Conservation (phyloP, 2,797 vertebrate species). For the Falco rusticolus region DNA sequence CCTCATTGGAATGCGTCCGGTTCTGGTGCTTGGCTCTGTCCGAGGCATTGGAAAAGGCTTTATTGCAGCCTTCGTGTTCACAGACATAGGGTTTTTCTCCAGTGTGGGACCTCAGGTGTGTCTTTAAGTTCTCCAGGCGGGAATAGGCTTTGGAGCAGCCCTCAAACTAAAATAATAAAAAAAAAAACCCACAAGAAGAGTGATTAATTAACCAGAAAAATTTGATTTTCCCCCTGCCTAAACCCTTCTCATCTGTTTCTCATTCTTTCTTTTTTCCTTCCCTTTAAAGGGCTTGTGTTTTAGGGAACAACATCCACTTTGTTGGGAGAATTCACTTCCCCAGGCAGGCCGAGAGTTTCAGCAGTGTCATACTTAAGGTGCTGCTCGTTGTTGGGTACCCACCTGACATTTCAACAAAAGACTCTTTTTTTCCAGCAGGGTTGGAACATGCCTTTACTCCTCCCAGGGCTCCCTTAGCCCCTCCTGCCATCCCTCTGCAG, state of each 20-base stretch:
- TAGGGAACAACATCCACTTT: constrained; percentile 68
- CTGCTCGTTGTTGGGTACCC: constrained; percentile 22
- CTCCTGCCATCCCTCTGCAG: not conserved
- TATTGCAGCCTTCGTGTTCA: constrained; percentile 98
- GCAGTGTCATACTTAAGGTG: constrained; percentile 47
- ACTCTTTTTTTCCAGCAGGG: constrained; percentile 17
- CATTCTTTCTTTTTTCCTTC: constrained; percentile 37
- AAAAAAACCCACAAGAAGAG: not conserved
- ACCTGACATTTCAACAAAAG: constrained; percentile 54
- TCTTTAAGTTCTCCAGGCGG: constrained; percentile 98
- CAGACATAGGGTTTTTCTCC: constrained; percentile 99
- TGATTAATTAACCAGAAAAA: constrained; percentile 71
- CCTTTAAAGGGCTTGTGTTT: constrained; percentile 61
- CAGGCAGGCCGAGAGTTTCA: constrained; percentile 18
- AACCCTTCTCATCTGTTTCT: constrained; percentile 69
- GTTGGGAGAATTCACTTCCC: constrained; percentile 48
- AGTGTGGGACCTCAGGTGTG: constrained; percentile 97
- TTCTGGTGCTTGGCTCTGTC: constrained; percentile 99
- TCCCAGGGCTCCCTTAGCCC: not conserved
- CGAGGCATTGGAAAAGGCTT: constrained; percentile 98
- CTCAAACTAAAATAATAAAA: constrained; percentile 87
- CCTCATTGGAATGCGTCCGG: constrained; percentile 98
- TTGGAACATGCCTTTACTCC: not conserved
- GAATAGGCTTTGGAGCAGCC: constrained; percentile 97
- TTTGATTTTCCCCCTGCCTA: constrained; percentile 28